Evolutionary conservation across 64 coral and sea anemone genomes (phyloP).

Genomic region (Stichodactyla mertensii): DNA sequence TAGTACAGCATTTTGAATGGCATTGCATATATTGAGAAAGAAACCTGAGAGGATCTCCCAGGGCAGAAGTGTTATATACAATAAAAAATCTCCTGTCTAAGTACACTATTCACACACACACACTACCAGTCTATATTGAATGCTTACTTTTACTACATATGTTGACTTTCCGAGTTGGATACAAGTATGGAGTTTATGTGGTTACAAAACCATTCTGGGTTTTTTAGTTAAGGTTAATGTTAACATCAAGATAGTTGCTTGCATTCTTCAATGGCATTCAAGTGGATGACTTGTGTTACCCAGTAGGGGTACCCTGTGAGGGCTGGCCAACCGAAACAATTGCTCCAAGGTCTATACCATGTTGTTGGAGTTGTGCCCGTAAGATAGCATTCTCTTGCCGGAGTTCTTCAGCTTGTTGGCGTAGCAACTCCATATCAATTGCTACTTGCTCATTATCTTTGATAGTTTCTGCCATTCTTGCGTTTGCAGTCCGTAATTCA

Average conservation of each 20-base stretch:
- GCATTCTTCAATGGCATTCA: no score
- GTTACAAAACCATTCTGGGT: background rate
- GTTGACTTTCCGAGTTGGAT: background rate
- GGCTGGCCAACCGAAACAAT: conserved; percentile 14
- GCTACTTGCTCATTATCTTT: conserved; percentile 79
- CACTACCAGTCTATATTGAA: background rate
- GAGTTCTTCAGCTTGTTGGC: conserved; percentile 89
- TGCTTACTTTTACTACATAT: background rate
- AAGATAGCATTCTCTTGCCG: conserved; percentile 87
- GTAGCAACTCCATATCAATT: conserved; percentile 73
- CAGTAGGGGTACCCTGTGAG: background rate
- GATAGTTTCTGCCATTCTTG: conserved; percentile 81
- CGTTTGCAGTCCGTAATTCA: conserved; percentile 74
- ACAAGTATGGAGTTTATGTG: background rate
- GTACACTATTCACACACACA: conserved; percentile 12
- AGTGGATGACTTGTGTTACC: background rate
- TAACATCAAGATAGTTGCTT: no score
- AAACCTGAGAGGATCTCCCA: background rate
- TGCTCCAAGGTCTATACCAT: conserved; percentile 75
- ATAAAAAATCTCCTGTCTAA: background rate
- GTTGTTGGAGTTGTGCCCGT: conserved; percentile 83
- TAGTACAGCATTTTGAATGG: background rate
- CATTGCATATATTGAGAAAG: background rate
- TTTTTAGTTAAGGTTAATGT: no score
- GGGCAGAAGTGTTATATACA: background rate